phyloP scores from a whole-genome alignment of 2,113 vertebrate species.

The Upupa epops region DNA sequence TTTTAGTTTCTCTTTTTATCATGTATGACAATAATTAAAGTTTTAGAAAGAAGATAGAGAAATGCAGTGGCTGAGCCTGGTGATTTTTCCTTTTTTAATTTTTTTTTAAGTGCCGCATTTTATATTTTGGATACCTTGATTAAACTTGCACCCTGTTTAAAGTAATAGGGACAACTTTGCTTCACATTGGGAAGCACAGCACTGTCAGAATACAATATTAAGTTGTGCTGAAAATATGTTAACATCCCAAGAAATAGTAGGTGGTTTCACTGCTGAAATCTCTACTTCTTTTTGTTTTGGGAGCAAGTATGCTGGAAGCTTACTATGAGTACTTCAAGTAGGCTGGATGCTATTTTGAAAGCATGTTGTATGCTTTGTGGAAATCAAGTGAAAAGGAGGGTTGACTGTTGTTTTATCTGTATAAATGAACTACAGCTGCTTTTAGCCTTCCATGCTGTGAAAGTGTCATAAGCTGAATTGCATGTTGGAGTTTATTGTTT shows the following conservation, averaged over 20 bases:
- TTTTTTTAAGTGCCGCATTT: neutral
- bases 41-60: neutral
- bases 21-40: neutral
- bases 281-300: neutral
- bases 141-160: neutral
- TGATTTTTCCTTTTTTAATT: accelerated
- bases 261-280: neutral
- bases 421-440: neutral
- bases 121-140: neutral
- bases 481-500: neutral
- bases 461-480: neutral
- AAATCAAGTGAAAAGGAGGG: neutral
- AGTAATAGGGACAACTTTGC: neutral
- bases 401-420: neutral
- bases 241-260: neutral
- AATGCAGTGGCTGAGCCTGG: neutral
- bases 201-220: neutral
- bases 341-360: neutral
- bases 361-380: neutral
- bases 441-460: neutral
- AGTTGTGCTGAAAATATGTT: neutral
- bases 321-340: neutral
- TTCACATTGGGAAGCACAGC: neutral
- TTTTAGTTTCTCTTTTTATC: neutral
- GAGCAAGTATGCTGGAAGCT: neutral